Evolutionary conservation across 1,140 invertebrate species (phyloP), one percentile per base, ranked within the genome.

Genomic region (Micrasema longulum): DNA sequence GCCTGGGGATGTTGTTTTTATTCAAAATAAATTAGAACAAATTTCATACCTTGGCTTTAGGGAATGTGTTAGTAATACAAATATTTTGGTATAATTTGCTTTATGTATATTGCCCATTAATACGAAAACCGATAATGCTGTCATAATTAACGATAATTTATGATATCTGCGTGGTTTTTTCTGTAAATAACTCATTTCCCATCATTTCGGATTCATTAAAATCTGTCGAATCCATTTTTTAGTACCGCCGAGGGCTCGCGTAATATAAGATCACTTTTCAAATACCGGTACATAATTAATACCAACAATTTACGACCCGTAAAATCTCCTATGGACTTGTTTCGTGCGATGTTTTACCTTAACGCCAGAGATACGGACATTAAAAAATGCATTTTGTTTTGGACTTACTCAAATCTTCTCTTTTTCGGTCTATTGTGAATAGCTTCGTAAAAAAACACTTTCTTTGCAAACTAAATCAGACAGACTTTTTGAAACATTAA

Each of bases 171-270:
- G 23, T 26, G n/a, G 20, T 26, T 11, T 26, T 53, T 14, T 20
- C 23, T 31, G 22, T 53, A 41, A 60, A 60, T 60, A 36, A 60
- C 41, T 60, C 16, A 20, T 60, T 41, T 60, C 38, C 16, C 55
- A 16, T 60, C 9, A 20, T 60, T 38, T 38, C 38, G 35, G 35
- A 60, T 60, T 38, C 35, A 38, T 60, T 60, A 50, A 66, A 66
- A 66, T 66, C 63, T 50, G 43, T 52, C 31, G 23, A 52, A 66
- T 66, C 16, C 63, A 50, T 50, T 66, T 66, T 52, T 52, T 23
- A 36, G 16, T 52, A 38, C 47, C 9, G 26, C 31, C 1, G 20
- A 35, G 14, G 35, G 63, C 9, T 57, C 65, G 38, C 43, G 18
- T 43, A 68, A 57, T 41, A 68, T 68, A 55, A 36, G 65, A 68